Base-by-base conservation (phyloP, 2,797 vertebrate genomes). In the Peromyscus eremicus region DNA sequence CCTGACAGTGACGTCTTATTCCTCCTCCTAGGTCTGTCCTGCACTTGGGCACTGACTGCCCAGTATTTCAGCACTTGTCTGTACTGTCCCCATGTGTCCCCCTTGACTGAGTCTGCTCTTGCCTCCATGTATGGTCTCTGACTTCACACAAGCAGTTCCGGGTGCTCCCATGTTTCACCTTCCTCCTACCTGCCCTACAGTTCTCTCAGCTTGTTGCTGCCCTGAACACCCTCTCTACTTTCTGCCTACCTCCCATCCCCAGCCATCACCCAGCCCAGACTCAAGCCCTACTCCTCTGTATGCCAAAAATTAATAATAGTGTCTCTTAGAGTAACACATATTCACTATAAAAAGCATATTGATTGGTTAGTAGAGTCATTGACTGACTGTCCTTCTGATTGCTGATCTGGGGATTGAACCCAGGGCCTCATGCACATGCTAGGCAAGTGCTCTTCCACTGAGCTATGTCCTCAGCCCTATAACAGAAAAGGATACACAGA, bases 1-100 rank as follows among this genome's bases (percentile, higher is more conserved):
- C 2, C 34, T 0, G 0, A 46, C 55, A 17, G 34, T 5, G 7
- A 84, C 27, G 29, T 62, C 23, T 0, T 60, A 2, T 7, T 64
- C 60, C 21, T 77, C 27, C 11, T 40, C 43, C 23, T 14, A 11
- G 6, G 32, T 60, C 8, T 5, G 0, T 12, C 46, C 88, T 87
- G 49, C 29, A 1, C 83, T 23, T 43, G 4, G 66, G 25, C 62
- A 8, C 55, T 14, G 23, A 23, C 27, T 10, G 34, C 9, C 32
- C 43, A 29, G 43, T 17, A 49, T 77, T 19, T 16, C 29, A 49
- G 57, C 14, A 52, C 17, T 25, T 37, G 37, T 12, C 21, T 17
- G 2, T 13, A 6, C 21, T 19, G 43, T 14, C 71, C 49, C 11
- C 0, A 9, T 43, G 86, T 73, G 27, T 11, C 46, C 21, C 46